Conservation (phyloP, 1,140 invertebrate species). For the Contarinia nasturtii region DNA sequence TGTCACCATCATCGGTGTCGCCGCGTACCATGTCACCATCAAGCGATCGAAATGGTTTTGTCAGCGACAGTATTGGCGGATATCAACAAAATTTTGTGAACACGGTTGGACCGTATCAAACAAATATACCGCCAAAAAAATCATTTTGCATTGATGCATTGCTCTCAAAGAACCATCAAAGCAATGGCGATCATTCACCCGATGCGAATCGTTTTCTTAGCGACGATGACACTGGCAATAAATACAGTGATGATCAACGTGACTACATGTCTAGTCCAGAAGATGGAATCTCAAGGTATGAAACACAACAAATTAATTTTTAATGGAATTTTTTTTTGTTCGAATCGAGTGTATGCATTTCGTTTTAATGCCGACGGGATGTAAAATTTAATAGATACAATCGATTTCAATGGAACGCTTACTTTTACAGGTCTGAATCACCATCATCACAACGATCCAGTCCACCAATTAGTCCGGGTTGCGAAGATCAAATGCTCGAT, state of each 20-base stretch:
- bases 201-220: not conserved
- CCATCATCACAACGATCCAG: conserved; percentile 24
- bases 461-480: conserved; percentile 23
- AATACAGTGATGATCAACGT: not conserved
- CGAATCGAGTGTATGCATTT: no score
- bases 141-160: conserved; percentile 49
- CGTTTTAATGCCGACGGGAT: not conserved
- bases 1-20: no score
- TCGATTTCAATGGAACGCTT: not conserved
- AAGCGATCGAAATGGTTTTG: no score
- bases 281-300: conserved; percentile 21
- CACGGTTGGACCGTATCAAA: not conserved
- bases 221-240: no score
- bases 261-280: conserved; percentile 19
- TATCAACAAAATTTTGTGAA: no score
- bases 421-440: conserved; percentile 17
- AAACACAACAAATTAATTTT: no score
- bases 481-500: conserved; percentile 18
- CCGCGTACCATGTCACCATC: no score
- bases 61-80: no score
- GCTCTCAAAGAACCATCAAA: conserved; percentile 24
- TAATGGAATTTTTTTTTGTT: not conserved
- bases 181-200: not conserved
- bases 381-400: not conserved
- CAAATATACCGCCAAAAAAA: conserved; percentile 21